Evolutionary conservation across 2,888 invertebrate species (phyloP).

Genomic region (Xestoiulus laeticollis): DNA sequence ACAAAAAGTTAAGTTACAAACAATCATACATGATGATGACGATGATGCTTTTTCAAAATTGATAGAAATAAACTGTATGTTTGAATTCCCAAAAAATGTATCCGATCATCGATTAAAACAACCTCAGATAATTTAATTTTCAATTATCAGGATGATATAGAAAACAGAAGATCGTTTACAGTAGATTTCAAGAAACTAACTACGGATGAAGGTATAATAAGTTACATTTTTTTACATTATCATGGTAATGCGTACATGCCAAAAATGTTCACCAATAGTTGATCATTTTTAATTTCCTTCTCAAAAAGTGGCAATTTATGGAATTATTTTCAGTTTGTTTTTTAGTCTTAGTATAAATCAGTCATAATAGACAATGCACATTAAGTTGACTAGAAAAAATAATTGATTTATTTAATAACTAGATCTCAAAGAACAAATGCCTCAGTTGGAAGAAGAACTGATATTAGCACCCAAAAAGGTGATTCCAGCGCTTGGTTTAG

Average conservation of each 20-base stretch:
- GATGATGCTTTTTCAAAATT: not conserved
- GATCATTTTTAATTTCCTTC: not conserved
- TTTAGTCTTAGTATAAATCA: no score
- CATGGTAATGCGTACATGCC: not conserved
- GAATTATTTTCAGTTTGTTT: no score
- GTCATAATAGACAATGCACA: no score
- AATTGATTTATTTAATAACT: not conserved
- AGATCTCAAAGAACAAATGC: slow-evolving; percentile 68
- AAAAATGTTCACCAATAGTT: not conserved
- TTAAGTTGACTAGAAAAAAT: not conserved
- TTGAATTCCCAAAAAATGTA: not conserved
- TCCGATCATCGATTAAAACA: not conserved
- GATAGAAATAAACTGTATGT: not conserved
- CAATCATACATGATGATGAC: not conserved
- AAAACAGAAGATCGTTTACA: slow-evolving; percentile 59
- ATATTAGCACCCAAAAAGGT: slow-evolving; percentile 76
- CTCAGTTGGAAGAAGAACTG: slow-evolving; percentile 69
- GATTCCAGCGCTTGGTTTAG: slow-evolving; percentile 77
- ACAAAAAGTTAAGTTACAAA: no score
- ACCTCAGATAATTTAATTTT: slow-evolving; percentile 18
- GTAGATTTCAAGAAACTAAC: slow-evolving; percentile 55
- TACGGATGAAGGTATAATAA: slow-evolving; percentile 56
- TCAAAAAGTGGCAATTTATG: no score
- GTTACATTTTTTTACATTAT: not conserved
- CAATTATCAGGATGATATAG: slow-evolving; percentile 59